These are phyloP conservation scores for Sinocyclocheilus maitianheensis DNA, from an alignment of 2,113 vertebrate genomes.

Conservation along the genomic window DNA sequence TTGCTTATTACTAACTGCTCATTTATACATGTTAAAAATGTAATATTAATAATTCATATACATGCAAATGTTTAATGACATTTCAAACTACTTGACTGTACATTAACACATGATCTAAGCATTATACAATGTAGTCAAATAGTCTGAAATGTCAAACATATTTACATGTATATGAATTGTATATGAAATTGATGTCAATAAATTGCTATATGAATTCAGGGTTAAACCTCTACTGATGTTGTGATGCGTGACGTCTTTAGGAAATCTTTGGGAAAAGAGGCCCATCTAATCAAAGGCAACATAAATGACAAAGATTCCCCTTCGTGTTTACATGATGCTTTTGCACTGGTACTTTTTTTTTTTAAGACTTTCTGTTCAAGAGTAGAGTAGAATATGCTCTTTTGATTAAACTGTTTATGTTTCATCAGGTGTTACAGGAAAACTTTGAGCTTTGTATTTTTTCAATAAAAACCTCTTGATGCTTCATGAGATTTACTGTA, in stretches of 20 bases:
- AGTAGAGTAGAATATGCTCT: neutral
- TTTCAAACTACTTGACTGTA: no score
- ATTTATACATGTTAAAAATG: no score
- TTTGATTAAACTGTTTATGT: neutral
- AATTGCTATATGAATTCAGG: neutral
- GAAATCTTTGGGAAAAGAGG: neutral
- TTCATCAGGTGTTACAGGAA: neutral
- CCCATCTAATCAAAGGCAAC: neutral
- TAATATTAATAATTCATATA: no score
- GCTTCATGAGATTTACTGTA: constrained; percentile 6
- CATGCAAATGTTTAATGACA: no score
- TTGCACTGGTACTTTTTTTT: constrained; percentile 22
- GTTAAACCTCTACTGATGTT: neutral
- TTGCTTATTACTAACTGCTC: no score
- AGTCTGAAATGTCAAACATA: no score
- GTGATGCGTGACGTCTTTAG: neutral
- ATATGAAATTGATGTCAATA: neutral
- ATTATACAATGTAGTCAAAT: no score
- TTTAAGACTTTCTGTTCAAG: neutral
- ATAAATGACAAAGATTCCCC: neutral
- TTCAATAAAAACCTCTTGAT: constrained; percentile 11
- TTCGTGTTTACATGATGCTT: constrained; percentile 40
- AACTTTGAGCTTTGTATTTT: constrained; percentile 20
- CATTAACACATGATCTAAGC: no score
- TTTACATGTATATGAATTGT: neutral